phyloP scores from a whole-genome alignment of 2,888 invertebrate genomes.

The Chromoteleia sp. region DNA sequence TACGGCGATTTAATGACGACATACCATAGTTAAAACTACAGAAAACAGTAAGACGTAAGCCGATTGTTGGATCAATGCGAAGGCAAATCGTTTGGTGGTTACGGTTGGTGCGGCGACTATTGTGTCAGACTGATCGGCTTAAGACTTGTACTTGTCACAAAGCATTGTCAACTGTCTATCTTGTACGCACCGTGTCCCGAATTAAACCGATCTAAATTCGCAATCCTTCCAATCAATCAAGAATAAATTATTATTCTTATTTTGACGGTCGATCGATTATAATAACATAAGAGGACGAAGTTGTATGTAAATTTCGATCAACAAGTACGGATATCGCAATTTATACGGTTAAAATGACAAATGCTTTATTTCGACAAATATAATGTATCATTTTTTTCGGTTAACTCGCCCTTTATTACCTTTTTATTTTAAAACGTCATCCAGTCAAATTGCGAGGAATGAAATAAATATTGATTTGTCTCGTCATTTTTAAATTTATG shows the following conservation, averaged over 20 bases:
- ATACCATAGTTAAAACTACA: conserved; percentile 8
- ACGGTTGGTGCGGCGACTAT: conserved; percentile 30
- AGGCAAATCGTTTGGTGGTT: conserved; percentile 54
- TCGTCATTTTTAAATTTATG: too few species aligned
- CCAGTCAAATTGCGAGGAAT: too few species aligned
- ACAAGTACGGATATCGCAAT: too few species aligned
- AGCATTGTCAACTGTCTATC: conserved; percentile 27
- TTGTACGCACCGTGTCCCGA: conserved; percentile 7
- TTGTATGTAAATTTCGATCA: too few species aligned
- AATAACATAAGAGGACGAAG: too few species aligned
- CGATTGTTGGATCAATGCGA: conserved; percentile 54
- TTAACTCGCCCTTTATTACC: too few species aligned
- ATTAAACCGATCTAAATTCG: conserved; percentile 29
- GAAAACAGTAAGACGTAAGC: conserved; percentile 25
- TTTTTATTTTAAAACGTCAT: too few species aligned
- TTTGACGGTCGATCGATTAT: too few species aligned
- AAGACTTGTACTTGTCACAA: conserved; percentile 42
- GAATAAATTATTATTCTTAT: not conserved
- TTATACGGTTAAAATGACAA: too few species aligned
- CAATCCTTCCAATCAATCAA: conserved; percentile 35
- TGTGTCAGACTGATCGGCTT: conserved; percentile 64
- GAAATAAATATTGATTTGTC: too few species aligned
- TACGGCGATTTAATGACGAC: conserved; percentile 16
- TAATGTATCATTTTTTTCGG: too few species aligned
- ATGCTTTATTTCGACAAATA: too few species aligned